Conservation (phyloP, 2,888 invertebrate species). For the Argyresthia goedartella region DNA sequence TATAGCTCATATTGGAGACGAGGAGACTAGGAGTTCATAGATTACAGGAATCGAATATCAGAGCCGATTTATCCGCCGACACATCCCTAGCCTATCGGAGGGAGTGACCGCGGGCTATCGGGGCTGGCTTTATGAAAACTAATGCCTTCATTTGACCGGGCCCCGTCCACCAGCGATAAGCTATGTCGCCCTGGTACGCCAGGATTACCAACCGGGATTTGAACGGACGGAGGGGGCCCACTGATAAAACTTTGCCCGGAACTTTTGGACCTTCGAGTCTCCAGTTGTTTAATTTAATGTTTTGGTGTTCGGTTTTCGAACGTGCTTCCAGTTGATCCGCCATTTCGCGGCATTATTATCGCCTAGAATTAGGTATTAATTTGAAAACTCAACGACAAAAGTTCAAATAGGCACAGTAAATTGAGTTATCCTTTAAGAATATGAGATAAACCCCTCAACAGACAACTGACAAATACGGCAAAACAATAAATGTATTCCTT, state of each 20-base stretch:
- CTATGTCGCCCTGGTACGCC: conserved; percentile 56
- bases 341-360: not conserved
- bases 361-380: not conserved
- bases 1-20: too few species aligned
- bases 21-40: not conserved
- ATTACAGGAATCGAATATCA: conserved; percentile 22
- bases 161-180: conserved; percentile 55
- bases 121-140: conserved; percentile 63
- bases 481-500: conserved; percentile 1
- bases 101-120: conserved; percentile 41
- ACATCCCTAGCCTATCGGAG: conserved; percentile 25
- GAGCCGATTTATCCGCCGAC: conserved; percentile 34
- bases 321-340: not conserved
- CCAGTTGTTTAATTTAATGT: conserved; percentile 33
- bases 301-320: conserved; percentile 13
- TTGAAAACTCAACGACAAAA: too few species aligned
- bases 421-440: too few species aligned
- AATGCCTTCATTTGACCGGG: conserved; percentile 65
- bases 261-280: conserved; percentile 18
- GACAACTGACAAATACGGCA: not conserved
- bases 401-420: too few species aligned
- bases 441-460: too few species aligned
- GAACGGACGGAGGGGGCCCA: conserved; percentile 24
- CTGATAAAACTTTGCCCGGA: conserved; percentile 50
- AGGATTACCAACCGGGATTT: conserved; percentile 57